A percentile compares a stretch with the other conserved stretches of the same genome.
Evolutionary conservation across 2,113 vertebrate species (phyloP).

Genomic region (Arizona elegans): DNA sequence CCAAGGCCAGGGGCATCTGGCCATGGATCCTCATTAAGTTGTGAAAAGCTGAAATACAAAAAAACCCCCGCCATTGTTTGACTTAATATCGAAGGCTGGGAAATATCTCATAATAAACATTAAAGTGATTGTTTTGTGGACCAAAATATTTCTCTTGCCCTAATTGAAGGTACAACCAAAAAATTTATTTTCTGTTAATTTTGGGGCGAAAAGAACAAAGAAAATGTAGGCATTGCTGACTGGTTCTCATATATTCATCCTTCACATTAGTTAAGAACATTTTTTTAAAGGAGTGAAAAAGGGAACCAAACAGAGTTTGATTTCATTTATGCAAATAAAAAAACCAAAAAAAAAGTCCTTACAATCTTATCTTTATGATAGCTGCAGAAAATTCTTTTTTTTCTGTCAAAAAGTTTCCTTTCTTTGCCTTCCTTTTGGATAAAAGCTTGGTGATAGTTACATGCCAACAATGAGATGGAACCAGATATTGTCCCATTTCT

Average conservation of each 20-base stretch:
- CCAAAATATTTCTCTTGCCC: neutral
- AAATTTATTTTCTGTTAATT: neutral
- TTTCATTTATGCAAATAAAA: neutral
- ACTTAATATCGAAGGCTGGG: neutral
- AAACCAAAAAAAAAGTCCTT: neutral
- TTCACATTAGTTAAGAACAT: neutral
- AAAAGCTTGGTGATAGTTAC: neutral
- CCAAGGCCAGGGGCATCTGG: too few relatives aligned
- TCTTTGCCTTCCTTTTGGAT: neutral
- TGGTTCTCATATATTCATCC: neutral
- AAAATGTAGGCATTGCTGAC: neutral
- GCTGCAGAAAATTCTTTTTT: neutral
- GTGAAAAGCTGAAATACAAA: neutral
- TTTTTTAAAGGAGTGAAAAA: neutral
- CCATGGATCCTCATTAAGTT: neutral
- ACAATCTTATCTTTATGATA: neutral
- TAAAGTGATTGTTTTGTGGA: neutral
- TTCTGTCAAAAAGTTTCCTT: neutral
- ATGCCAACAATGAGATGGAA: neutral
- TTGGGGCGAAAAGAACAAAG: neutral
- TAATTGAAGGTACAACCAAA: neutral
- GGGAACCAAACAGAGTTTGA: too few relatives aligned
- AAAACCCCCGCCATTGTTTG: neutral
- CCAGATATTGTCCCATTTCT: neutral
- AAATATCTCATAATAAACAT: neutral